These are phyloP conservation scores for Peromyscus melanophrys DNA, from an alignment of 2,797 vertebrate species.

Conservation along the genomic window DNA sequence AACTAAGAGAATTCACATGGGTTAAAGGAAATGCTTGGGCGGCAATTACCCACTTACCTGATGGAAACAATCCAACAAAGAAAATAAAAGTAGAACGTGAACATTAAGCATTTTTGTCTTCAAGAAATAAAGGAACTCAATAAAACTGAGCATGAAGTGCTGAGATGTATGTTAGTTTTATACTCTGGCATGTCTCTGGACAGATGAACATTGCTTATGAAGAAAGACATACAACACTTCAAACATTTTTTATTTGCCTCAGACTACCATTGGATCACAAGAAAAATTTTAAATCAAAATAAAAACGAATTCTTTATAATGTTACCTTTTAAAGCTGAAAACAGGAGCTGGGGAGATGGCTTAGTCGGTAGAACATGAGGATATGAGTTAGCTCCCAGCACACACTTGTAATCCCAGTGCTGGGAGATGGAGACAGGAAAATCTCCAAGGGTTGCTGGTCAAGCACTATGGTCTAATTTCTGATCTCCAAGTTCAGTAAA, in stretches of 20 bases:
- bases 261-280: not conserved
- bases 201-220: not conserved
- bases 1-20: not conserved
- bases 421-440: not conserved
- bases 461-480: not conserved
- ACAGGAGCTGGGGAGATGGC: not conserved
- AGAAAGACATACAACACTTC: not conserved
- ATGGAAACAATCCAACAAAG: not conserved
- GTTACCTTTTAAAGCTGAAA: not conserved
- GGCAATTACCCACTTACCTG: not conserved
- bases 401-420: not conserved
- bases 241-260: not conserved
- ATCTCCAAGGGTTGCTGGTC: not conserved
- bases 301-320: not conserved
- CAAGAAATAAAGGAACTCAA: not conserved
- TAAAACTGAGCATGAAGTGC: not conserved
- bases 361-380: not conserved
- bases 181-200: not conserved
- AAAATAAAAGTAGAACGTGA: not conserved
- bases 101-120: constrained; percentile 14
- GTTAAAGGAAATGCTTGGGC: not conserved
- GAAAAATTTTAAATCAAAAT: not conserved
- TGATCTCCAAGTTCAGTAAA: not conserved
- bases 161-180: not conserved
- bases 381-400: not conserved